Evolutionary conservation across 2,888 invertebrate species (phyloP).

Genomic region (Noctua fimbriata): DNA sequence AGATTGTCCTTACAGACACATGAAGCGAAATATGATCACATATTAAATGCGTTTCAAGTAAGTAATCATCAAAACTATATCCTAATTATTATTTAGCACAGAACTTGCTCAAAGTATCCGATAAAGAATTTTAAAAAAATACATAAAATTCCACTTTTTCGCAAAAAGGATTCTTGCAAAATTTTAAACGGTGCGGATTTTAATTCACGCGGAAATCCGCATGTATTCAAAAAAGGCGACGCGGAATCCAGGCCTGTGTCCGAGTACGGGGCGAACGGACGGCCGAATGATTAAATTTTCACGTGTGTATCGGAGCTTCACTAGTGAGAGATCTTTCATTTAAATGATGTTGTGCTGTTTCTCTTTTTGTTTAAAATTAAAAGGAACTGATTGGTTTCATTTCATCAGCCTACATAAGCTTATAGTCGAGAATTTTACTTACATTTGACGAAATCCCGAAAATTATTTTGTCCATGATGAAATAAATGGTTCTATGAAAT

Average conservation of each 20-base stretch:
- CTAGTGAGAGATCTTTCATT: constrained; percentile 29
- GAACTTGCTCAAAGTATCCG: neutral
- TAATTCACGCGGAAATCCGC: constrained; percentile 61
- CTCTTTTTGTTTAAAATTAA: neutral
- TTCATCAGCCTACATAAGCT: neutral
- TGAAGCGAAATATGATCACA: neutral
- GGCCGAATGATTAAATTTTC: constrained; percentile 71
- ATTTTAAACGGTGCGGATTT: constrained; percentile 58
- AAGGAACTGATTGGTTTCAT: constrained; percentile 2
- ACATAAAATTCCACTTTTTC: constrained; percentile 1
- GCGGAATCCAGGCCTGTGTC: constrained; percentile 36
- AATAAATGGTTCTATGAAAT: neutral
- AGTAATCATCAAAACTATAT: neutral
- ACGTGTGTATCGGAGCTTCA: constrained; percentile 60
- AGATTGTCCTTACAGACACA: neutral
- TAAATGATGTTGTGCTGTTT: neutral
- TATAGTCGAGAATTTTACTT: neutral
- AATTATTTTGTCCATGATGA: neutral
- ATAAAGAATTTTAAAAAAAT: neutral
- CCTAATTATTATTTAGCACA: neutral
- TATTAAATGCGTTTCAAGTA: neutral
- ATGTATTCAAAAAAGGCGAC: constrained; percentile 66
- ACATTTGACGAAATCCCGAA: neutral
- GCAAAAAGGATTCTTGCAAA: constrained; percentile 29
- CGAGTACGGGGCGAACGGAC: constrained; percentile 33